A percentile compares a stretch with the other conserved stretches of the same genome.
Evolutionary conservation across 2,797 vertebrate species (phyloP).

Genomic region (Forpus xanthops): DNA sequence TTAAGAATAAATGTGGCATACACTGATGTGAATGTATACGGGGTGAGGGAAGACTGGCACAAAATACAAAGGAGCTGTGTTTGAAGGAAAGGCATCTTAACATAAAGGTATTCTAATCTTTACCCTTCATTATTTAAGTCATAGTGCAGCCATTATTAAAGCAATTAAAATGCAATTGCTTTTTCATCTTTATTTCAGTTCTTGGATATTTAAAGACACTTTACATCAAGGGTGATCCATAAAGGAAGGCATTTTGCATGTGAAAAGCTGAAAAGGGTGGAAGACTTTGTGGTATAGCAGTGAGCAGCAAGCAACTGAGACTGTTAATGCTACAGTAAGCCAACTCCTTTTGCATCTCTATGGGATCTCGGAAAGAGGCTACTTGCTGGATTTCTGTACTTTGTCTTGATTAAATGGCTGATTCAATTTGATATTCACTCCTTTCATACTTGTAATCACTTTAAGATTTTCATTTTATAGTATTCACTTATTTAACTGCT

Average conservation of each 20-base stretch:
- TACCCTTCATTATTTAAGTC: slow-evolving; percentile 61
- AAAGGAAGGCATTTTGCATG: slow-evolving; percentile 47
- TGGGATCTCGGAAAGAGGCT: slow-evolving; percentile 31
- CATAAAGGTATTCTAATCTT: slow-evolving; percentile 40
- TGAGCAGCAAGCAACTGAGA: neutral
- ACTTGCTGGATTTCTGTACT: slow-evolving; percentile 19
- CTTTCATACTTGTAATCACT: slow-evolving; percentile 46
- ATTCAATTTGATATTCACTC: slow-evolving; percentile 17
- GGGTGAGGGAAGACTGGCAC: neutral
- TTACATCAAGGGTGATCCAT: slow-evolving; percentile 29
- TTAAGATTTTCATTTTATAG: slow-evolving; percentile 52
- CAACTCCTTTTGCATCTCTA: neutral
- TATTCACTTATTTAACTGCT: slow-evolving; percentile 52
- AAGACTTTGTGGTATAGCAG: neutral
- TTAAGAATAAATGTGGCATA: neutral
- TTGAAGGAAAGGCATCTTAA: slow-evolving; percentile 22
- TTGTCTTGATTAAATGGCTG: slow-evolving; percentile 51
- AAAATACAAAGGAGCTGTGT: neutral
- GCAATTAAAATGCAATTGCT: slow-evolving; percentile 70
- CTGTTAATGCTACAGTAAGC: neutral
- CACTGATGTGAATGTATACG: neutral
- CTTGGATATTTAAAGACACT: slow-evolving; percentile 57
- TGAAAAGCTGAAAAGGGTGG: neutral
- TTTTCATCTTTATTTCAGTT: slow-evolving; percentile 67
- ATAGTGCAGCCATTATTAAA: slow-evolving; percentile 61